A percentile compares a stretch with the other conserved stretches of the same genome.
Conservation (phyloP, 2,113 vertebrate genomes). For the Eclectus roratus region DNA sequence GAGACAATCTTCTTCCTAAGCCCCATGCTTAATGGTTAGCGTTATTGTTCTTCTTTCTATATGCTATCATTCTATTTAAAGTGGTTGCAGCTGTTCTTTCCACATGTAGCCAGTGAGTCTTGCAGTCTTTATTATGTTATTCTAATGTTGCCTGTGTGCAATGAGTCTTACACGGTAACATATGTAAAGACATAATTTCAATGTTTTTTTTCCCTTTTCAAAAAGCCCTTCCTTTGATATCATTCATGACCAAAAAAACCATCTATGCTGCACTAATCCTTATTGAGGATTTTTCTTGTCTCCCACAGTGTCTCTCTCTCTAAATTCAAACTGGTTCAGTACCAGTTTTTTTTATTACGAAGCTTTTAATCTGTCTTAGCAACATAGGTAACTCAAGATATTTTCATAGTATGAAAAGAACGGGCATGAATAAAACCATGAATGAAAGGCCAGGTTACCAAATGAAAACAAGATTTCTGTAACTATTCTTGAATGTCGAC, state of each 20-base stretch:
- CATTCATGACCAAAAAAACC: not conserved
- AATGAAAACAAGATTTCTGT: not conserved
- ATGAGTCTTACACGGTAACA: not conserved
- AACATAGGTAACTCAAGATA: not conserved
- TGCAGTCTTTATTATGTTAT: not conserved
- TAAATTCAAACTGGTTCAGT: not conserved
- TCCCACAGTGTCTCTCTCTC: not conserved
- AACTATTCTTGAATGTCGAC: not conserved
- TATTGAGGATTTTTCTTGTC: not conserved
- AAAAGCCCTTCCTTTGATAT: not conserved
- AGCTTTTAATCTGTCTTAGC: not conserved
- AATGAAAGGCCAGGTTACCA: not conserved
- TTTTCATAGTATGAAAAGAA: not conserved
- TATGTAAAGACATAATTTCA: not conserved
- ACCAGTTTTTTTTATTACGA: not conserved
- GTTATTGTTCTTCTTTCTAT: not conserved
- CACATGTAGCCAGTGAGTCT: not conserved
- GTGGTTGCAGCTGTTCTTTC: not conserved
- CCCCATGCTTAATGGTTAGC: not conserved
- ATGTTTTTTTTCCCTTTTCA: not conserved
- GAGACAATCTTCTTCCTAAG: constrained; percentile 25
- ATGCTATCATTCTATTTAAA: not conserved
- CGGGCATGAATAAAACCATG: not conserved
- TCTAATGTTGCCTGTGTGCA: not conserved
- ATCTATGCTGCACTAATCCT: not conserved